Base-by-base conservation (phyloP, 2,797 vertebrate genomes). In the Chelonia mydas region DNA sequence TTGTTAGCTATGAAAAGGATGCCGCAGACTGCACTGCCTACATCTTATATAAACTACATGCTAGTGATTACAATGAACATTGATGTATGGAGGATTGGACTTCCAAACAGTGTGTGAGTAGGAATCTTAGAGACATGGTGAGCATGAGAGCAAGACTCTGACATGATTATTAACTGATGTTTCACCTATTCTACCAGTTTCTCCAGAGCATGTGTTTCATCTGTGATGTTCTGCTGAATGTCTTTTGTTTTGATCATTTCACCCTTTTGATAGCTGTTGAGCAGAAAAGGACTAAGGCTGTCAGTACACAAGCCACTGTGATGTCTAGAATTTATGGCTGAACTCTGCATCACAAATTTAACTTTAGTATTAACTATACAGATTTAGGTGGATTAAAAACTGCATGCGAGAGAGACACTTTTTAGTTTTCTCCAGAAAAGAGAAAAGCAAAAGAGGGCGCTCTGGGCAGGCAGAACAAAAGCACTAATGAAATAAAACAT, bases 231-330 rank as follows among this genome's bases (percentile, higher is more conserved):
- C 47, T 59, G 8, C 21, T 94, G 41, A 57, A 8, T 77, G 87
- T 1, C 37, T 90, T 90, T 92, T 81, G 31, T 72, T 96, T 87
- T 93, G 17, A 92, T n/a, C 28, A 47, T 90, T 50, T 78, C 23
- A 25, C 3, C 91, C 21, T 45, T 82, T 85, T 74, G 86, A 28
- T 12, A 68, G 50, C 50, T 89, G 49, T 45, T 16, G 1, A 55
- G 3, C 21, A 93, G 45, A 68, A 61, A 94, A 81, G 3, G 1
- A 61, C 15, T 50, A 21, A 78, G 55, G 54, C n/a, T 84, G 59
- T 90, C 53, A 50, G 51, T 12, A 76, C 5, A 79, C 86, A 81
- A 0, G 54, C 15, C 11, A 55, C 82, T 87, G 59, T 37, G 15
- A 82, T 96, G 94, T 82, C 37, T 79, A 17, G 2, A 57, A 49